Percentiles rank a stretch among this genome's conserved stretches.
Conservation (phyloP, 2,797 vertebrate species). For the Catharus ustulatus region DNA sequence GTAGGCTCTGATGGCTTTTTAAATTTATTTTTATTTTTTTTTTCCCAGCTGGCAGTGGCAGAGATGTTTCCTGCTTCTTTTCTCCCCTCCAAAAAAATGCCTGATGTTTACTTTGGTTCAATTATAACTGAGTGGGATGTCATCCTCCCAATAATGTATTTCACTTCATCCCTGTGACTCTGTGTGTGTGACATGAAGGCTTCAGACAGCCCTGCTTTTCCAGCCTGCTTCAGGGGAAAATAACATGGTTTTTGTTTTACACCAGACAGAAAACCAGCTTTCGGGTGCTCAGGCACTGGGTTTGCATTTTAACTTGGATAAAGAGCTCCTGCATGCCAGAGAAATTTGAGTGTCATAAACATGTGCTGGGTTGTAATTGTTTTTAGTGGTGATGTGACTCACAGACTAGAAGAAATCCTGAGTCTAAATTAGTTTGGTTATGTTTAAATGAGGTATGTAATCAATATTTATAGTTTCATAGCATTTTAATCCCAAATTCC, state of each 20-base stretch:
- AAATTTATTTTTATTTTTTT: not conserved
- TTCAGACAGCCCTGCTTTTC: conserved; percentile 19
- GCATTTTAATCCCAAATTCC: not conserved
- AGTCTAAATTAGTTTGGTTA: not conserved
- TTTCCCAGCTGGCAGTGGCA: not conserved
- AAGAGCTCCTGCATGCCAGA: not conserved
- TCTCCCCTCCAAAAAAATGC: not conserved
- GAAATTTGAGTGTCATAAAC: not conserved
- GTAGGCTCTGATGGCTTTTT: conserved; percentile 75
- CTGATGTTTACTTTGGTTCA: not conserved
- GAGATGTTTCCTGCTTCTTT: not conserved
- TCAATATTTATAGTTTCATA: not conserved
- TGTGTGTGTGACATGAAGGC: not conserved
- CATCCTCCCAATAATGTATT: not conserved
- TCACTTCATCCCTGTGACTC: not conserved
- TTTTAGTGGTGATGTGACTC: not conserved
- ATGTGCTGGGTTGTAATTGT: not conserved
- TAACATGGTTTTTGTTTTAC: not conserved
- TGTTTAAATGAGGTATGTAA: not conserved
- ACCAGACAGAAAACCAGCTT: not conserved
- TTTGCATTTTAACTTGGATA: not conserved
- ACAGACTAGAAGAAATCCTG: not conserved
- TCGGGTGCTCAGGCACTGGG: not conserved
- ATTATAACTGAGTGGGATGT: not conserved
- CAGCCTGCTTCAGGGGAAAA: conserved; percentile 33